These are phyloP conservation scores for Sabatieria punctata DNA, from an alignment of 2,888 invertebrate genomes.

Conservation along the genomic window DNA sequence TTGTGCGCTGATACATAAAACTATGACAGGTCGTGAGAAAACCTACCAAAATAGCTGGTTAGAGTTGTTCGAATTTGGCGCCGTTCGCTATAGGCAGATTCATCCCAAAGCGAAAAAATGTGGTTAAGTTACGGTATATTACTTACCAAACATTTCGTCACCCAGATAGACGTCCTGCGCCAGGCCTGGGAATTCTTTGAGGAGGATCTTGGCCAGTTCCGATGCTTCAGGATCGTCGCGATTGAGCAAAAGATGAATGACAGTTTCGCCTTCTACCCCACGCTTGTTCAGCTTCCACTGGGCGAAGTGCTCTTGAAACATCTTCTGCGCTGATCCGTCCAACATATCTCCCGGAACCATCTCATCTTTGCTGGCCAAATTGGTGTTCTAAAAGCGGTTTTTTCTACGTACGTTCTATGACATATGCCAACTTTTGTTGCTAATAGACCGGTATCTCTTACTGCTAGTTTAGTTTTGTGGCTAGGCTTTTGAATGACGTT, in stretches of 20 bases:
- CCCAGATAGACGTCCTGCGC: slow-evolving; percentile 88
- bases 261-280: slow-evolving; percentile 81
- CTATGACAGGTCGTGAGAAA: too few species aligned
- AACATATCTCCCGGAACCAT: slow-evolving; percentile 70
- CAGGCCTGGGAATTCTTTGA: slow-evolving; percentile 75
- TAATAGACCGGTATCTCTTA: not conserved
- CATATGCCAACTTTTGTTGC: too few species aligned
- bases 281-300: slow-evolving; percentile 96
- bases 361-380: slow-evolving; percentile 54
- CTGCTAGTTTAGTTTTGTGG: not conserved
- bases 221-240: slow-evolving; percentile 70
- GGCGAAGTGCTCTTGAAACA: slow-evolving; percentile 43
- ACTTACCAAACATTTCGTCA: slow-evolving; percentile 74
- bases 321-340: slow-evolving; percentile 46
- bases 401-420: too few species aligned
- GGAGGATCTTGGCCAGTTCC: slow-evolving; percentile 64
- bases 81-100: too few species aligned
- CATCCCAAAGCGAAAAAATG: too few species aligned
- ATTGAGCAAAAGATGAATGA: slow-evolving; percentile 82
- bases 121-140: not conserved
- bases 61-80: too few species aligned
- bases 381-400: slow-evolving; percentile 17
- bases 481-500: too few species aligned
- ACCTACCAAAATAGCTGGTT: too few species aligned
- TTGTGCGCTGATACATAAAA: too few species aligned